Percentiles rank a stretch among this genome's conserved stretches.
These are phyloP conservation scores for Pangasius larnaudii DNA, from an alignment of 2,797 vertebrate species.

Conservation along the genomic window DNA sequence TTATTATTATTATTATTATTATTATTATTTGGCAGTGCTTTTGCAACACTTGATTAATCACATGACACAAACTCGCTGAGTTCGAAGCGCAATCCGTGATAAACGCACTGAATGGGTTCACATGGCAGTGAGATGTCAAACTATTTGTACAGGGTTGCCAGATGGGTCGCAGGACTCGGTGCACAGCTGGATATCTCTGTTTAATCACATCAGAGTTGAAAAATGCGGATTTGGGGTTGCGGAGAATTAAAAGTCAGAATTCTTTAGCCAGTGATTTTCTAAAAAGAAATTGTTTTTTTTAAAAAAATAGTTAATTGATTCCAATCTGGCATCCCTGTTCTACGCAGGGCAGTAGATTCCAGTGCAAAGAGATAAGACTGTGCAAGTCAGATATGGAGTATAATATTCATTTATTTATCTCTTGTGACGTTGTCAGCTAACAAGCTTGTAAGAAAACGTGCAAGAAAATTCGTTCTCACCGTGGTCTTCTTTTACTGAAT, in stretches of 20 bases:
- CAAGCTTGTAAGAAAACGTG: neutral
- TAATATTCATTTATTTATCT: neutral
- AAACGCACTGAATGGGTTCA: neutral
- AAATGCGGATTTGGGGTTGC: neutral
- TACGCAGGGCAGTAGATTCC: neutral
- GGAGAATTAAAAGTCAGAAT: neutral
- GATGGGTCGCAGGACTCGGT: neutral
- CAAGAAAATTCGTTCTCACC: neutral
- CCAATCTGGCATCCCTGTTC: neutral
- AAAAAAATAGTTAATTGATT: neutral
- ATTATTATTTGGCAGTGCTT: neutral
- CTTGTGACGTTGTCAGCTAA: neutral
- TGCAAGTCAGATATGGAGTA: neutral
- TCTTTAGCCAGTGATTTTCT: neutral
- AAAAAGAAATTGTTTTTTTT: neutral
- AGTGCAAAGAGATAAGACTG: too few relatives aligned
- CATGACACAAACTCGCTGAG: neutral
- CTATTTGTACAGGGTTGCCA: constrained; percentile 21
- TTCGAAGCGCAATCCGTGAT: neutral
- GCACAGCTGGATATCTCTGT: neutral
- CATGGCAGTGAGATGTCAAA: constrained; percentile 32
- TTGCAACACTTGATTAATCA: neutral
- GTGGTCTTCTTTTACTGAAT: neutral
- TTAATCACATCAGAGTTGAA: neutral
- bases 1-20: neutral